Evolutionary conservation across 64 coral and sea anemone genomes (phyloP).

Genomic region (Platygyra sinensis): DNA sequence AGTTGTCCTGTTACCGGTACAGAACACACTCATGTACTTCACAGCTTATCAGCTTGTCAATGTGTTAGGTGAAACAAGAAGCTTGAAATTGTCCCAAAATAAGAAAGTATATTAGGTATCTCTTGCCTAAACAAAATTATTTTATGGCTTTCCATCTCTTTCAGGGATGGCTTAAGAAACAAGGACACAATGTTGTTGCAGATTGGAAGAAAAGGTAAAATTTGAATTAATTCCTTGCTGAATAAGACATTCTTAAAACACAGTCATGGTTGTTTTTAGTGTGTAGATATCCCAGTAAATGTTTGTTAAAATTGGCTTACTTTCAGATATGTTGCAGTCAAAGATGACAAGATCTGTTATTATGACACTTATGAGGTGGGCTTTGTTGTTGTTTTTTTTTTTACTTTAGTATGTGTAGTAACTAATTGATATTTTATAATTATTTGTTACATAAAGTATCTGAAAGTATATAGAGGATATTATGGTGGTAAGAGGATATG

Average conservation of each 20-base stretch:
- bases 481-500: too few species aligned
- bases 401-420: too few species aligned
- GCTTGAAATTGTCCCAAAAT: too few species aligned
- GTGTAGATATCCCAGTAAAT: not conserved
- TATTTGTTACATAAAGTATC: not conserved
- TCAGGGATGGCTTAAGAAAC: slow-evolving; percentile 96
- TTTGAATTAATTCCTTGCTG: not conserved
- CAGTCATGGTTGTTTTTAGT: too few species aligned
- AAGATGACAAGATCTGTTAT: slow-evolving; percentile 84
- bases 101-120: too few species aligned
- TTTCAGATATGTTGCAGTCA: slow-evolving; percentile 93
- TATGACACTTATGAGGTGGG: slow-evolving; percentile 90
- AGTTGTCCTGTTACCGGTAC: too few species aligned
- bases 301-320: not conserved
- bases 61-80: too few species aligned
- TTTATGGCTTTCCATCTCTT: not conserved
- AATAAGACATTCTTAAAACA: not conserved
- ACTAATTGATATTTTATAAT: too few species aligned
- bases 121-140: too few species aligned
- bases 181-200: slow-evolving; percentile 93
- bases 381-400: not conserved
- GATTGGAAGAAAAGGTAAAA: slow-evolving; percentile 93
- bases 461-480: not conserved
- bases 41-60: too few species aligned
- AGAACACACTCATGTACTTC: too few species aligned